phyloP scores from a whole-genome alignment of 2,113 vertebrate species.

The Acanthochromis polyacanthus region DNA sequence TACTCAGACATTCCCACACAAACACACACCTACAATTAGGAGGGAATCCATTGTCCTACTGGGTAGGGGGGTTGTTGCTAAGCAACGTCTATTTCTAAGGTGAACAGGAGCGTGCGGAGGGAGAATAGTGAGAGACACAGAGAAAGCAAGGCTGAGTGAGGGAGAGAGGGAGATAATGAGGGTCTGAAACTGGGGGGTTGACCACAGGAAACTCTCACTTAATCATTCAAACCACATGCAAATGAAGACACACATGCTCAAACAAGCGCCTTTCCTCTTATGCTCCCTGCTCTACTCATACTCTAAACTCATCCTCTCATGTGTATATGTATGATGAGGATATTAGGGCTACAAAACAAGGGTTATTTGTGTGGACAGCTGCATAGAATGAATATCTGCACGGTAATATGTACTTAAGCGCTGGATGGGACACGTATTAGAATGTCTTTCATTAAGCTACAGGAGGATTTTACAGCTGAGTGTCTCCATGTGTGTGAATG shows the following conservation, averaged over 20 bases:
- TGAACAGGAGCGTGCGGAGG: slow-evolving; percentile 59
- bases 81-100: slow-evolving; percentile 80
- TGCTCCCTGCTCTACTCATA: not conserved
- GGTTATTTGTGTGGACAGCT: slow-evolving; percentile 71
- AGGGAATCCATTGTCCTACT: slow-evolving; percentile 70
- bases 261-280: slow-evolving; percentile 2
- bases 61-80: slow-evolving; percentile 74
- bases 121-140: slow-evolving; percentile 46
- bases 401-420: slow-evolving; percentile 25
- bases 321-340: slow-evolving; percentile 3
- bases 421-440: slow-evolving; percentile 16
- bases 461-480: slow-evolving; percentile 18
- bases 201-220: slow-evolving; percentile 46
- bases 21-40: slow-evolving; percentile 66
- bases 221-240: slow-evolving; percentile 46
- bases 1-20: slow-evolving; percentile 38
- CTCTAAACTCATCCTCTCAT: not conserved
- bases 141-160: slow-evolving; percentile 6
- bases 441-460: slow-evolving; percentile 39
- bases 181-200: slow-evolving; percentile 52
- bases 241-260: slow-evolving; percentile 41
- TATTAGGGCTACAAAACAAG: slow-evolving; percentile 53
- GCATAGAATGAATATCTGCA: slow-evolving; percentile 37
- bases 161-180: slow-evolving; percentile 42
- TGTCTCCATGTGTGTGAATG: slow-evolving; percentile 13